Conservation (phyloP, 2,797 vertebrate genomes). For the Protonibea diacanthus region DNA sequence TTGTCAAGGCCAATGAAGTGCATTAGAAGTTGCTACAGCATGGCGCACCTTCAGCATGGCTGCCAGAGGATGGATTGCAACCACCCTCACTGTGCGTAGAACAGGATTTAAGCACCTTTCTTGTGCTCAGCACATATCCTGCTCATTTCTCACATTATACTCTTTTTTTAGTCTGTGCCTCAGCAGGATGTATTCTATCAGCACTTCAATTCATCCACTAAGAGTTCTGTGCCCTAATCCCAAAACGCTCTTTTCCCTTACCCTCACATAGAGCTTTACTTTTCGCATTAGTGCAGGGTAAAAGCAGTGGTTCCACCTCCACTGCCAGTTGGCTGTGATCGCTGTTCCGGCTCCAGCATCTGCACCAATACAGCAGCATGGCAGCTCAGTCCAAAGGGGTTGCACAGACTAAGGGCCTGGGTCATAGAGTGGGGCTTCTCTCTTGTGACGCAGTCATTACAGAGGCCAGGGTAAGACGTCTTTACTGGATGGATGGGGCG, state of each 20-base stretch:
- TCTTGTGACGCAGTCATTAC: slow-evolving; percentile 59
- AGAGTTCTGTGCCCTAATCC: slow-evolving; percentile 36
- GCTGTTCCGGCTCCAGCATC: slow-evolving; percentile 53
- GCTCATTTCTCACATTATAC: slow-evolving; percentile 23
- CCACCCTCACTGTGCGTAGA: not conserved
- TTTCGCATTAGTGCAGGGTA: slow-evolving; percentile 55
- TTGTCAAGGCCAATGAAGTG: not conserved
- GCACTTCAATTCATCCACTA: slow-evolving; percentile 37
- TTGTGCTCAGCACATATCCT: slow-evolving; percentile 1
- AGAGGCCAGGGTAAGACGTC: slow-evolving; percentile 52
- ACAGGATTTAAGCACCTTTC: slow-evolving; percentile 9
- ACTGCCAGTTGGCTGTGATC: slow-evolving; percentile 59
- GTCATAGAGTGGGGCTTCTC: slow-evolving; percentile 56
- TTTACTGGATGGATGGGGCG: slow-evolving; percentile 61
- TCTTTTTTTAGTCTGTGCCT: slow-evolving; percentile 34
- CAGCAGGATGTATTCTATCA: slow-evolving; percentile 49
- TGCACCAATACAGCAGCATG: slow-evolving; percentile 37
- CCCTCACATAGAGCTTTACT: slow-evolving; percentile 47
- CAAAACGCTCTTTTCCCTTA: slow-evolving; percentile 32
- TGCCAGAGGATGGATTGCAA: not conserved
- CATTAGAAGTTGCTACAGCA: not conserved
- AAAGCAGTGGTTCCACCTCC: slow-evolving; percentile 52
- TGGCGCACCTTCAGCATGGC: not conserved
- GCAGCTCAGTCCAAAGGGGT: slow-evolving; percentile 44
- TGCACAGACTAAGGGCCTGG: slow-evolving; percentile 43